These are phyloP conservation scores for Coendou prehensilis DNA, from an alignment of 2,797 vertebrate genomes.

Conservation along the genomic window DNA sequence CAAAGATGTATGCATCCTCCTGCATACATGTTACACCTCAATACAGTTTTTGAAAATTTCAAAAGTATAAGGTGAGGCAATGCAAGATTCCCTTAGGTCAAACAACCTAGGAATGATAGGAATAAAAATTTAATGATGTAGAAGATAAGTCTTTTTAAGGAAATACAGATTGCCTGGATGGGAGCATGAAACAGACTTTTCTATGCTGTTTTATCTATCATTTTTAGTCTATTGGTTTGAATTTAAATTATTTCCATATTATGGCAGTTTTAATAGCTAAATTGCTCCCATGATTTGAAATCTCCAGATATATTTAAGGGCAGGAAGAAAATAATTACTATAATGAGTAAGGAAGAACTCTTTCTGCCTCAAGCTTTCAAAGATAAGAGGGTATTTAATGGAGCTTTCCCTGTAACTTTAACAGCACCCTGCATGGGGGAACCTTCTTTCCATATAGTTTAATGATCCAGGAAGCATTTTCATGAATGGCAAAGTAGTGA, in stretches of 20 bases:
- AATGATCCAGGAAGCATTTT: slow-evolving; percentile 67
- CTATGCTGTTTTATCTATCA: slow-evolving; percentile 64
- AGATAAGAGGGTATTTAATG: slow-evolving; percentile 76
- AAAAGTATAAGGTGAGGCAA: slow-evolving; percentile 42
- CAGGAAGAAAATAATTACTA: slow-evolving; percentile 77
- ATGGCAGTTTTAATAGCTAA: slow-evolving; percentile 79
- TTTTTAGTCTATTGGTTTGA: slow-evolving; percentile 70
- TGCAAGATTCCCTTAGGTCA: slow-evolving; percentile 52
- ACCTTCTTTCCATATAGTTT: slow-evolving; percentile 58
- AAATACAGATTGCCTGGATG: slow-evolving; percentile 70
- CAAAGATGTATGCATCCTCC: background rate
- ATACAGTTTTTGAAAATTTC: slow-evolving; percentile 12
- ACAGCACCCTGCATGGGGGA: slow-evolving; percentile 54
- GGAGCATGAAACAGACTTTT: slow-evolving; percentile 29
- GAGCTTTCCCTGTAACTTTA: slow-evolving; percentile 76
- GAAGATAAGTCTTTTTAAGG: slow-evolving; percentile 65
- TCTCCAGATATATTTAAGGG: slow-evolving; percentile 80
- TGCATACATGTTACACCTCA: background rate
- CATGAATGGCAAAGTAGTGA: slow-evolving; percentile 58
- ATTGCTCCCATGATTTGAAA: slow-evolving; percentile 79
- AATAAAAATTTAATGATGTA: slow-evolving; percentile 79
- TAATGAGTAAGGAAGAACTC: slow-evolving; percentile 75
- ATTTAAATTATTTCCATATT: slow-evolving; percentile 80
- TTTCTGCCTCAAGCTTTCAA: slow-evolving; percentile 71
- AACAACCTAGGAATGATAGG: slow-evolving; percentile 64